Evolutionary conservation across 2,888 invertebrate genomes (phyloP).

Genomic region (Poecilus cupreus): DNA sequence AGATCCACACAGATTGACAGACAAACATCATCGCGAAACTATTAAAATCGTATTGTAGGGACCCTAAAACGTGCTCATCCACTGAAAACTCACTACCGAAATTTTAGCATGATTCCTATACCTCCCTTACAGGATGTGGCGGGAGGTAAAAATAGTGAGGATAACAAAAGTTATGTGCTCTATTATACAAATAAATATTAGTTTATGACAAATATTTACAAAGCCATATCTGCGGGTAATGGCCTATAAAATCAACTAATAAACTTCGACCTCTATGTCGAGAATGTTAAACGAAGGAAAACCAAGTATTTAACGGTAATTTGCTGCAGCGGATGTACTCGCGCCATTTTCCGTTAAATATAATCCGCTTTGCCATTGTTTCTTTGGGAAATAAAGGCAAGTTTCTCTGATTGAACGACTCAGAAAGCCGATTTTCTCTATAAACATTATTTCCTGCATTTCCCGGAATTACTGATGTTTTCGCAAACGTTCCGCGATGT

Average conservation of each 20-base stretch:
- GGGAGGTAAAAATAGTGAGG: no score
- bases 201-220: neutral
- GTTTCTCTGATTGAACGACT: constrained; percentile 30
- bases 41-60: no score
- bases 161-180: neutral
- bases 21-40: no score
- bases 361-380: constrained; percentile 10
- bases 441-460: constrained; percentile 30
- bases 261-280: neutral
- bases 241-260: neutral
- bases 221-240: neutral
- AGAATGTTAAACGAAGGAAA: neutral
- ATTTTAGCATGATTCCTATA: no score
- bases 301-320: neutral
- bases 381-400: constrained; percentile 24
- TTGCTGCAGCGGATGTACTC: neutral
- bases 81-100: no score
- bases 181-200: neutral
- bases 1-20: no score
- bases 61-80: no score
- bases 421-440: constrained; percentile 23
- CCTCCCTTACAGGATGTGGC: no score
- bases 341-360: constrained; percentile 14
- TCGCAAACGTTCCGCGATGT: neutral
- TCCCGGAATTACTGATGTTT: constrained; percentile 8